phyloP scores from a whole-genome alignment of 2,113 vertebrate species.

The Myodes glareolus region DNA sequence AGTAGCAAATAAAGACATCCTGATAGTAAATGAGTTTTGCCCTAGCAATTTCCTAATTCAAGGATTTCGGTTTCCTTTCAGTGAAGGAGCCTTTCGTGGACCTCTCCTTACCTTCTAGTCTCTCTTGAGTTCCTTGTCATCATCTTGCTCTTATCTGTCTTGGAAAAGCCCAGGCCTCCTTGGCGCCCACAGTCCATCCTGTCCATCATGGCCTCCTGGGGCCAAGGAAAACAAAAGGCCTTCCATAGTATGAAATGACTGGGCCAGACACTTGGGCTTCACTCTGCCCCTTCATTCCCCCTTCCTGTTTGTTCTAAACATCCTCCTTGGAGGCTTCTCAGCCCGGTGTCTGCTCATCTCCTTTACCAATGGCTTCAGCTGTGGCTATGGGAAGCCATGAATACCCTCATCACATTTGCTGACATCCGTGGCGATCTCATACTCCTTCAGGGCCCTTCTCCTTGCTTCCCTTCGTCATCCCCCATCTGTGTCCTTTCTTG shows the following conservation, averaged over 20 bases:
- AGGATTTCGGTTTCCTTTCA: neutral
- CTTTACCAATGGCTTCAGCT: neutral
- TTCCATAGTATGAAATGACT: neutral
- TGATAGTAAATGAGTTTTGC: neutral
- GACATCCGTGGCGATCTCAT: neutral
- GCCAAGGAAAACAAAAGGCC: neutral
- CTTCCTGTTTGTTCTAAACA: neutral
- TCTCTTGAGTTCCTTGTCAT: neutral
- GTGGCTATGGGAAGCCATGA: neutral
- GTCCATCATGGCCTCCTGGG: neutral
- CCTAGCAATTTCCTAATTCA: neutral
- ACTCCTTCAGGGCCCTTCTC: neutral
- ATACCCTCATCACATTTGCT: neutral
- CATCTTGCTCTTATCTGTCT: neutral
- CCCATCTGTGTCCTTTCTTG: neutral
- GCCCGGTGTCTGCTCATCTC: neutral
- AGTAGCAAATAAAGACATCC: neutral
- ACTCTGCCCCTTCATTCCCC: neutral
- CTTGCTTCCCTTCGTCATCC: neutral
- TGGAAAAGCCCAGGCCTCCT: neutral
- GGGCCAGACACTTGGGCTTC: neutral
- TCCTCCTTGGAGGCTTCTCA: neutral
- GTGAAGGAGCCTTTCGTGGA: neutral
- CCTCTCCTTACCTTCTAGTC: neutral
- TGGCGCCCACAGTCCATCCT: neutral